phyloP scores from a whole-genome alignment of 2,888 invertebrate species.

The Tenthredo scrophulariae region DNA sequence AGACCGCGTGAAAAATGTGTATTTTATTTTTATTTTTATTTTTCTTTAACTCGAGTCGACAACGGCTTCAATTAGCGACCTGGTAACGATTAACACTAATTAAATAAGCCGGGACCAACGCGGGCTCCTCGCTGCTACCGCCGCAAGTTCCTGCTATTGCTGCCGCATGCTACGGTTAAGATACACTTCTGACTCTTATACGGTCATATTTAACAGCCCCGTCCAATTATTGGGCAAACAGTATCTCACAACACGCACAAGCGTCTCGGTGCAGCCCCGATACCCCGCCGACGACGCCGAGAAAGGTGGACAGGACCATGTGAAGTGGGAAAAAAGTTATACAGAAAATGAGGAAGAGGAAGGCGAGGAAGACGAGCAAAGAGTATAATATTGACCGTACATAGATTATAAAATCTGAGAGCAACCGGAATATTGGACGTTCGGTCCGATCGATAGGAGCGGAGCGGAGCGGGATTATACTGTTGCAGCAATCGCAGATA shows the following conservation, averaged over 20 bases:
- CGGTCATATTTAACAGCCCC: slow-evolving; percentile 72
- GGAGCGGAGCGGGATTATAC: background rate
- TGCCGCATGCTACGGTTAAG: background rate
- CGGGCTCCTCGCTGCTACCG: background rate
- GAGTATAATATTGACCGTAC: background rate
- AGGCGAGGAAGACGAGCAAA: background rate
- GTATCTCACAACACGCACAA: slow-evolving; percentile 52
- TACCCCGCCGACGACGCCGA: background rate
- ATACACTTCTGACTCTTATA: slow-evolving; percentile 60
- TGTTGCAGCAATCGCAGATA: background rate
- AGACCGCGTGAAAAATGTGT: slow-evolving; percentile 47
- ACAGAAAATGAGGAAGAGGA: background rate
- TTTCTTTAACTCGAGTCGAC: slow-evolving; percentile 37
- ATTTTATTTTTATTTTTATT: slow-evolving; percentile 31
- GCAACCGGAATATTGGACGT: background rate
- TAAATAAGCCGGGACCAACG: slow-evolving; percentile 34
- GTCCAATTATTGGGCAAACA: slow-evolving; percentile 75
- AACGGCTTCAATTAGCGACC: slow-evolving; percentile 53
- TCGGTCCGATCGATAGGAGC: background rate
- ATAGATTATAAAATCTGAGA: background rate
- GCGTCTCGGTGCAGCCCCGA: background rate
- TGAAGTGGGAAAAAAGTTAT: background rate
- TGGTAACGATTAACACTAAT: slow-evolving; percentile 53
- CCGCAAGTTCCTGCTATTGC: background rate
- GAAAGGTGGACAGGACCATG: background rate